Base-by-base conservation (phyloP, 2,797 vertebrate species). In the Dromococcyx pavoninus region DNA sequence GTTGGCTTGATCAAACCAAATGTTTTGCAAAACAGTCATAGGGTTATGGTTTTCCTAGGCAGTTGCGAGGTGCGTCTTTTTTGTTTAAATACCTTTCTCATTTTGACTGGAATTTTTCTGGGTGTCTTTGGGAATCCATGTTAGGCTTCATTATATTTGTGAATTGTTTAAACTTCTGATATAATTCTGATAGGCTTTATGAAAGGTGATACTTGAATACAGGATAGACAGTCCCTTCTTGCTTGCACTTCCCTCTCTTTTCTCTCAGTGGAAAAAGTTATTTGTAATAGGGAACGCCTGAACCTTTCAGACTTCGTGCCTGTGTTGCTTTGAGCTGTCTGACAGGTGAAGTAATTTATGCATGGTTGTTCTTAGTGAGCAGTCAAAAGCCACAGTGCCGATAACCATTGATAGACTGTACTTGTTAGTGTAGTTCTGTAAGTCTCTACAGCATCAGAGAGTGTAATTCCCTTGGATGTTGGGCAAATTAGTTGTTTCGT, bases 341-440 rank as follows among this genome's bases (percentile, higher is more conserved):
- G 87, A 85, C 86, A 96, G 91, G 95, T 96, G 89, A 78, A 86
- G 80, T 96, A 95, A 94, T 95, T 93, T 90, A 95, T 91, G 65
- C 66, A 67, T 92, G 94, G 92, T 95, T 89, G 89, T 85, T 93
- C 93, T 86, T 89, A 93, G 86, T 91, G 88, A 95, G 73, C 88
- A 92, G 89, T 95, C 93, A 95, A 94, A 97, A 94, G 87, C 93
- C 93, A 95, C 86, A 91, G 83, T 86, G 58, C 91, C 32, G 25
- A 90, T 96, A 96, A 95, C 92, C 92, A 94, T 89, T 93, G 92
- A 95, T 94, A 93, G 89, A 74, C 91, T 95, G 69, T 95, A 91
- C 62, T 94, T 87, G 78, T 97, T 93, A 88, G 91, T 93, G 64
- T 92, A 66, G 81, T 96, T 91, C 79, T 93, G 8, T 78, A 88